Percentiles rank a stretch among this genome's conserved stretches.
phyloP scores from a whole-genome alignment of 2,888 invertebrate genomes.

The Oegoconia quadripuncta region DNA sequence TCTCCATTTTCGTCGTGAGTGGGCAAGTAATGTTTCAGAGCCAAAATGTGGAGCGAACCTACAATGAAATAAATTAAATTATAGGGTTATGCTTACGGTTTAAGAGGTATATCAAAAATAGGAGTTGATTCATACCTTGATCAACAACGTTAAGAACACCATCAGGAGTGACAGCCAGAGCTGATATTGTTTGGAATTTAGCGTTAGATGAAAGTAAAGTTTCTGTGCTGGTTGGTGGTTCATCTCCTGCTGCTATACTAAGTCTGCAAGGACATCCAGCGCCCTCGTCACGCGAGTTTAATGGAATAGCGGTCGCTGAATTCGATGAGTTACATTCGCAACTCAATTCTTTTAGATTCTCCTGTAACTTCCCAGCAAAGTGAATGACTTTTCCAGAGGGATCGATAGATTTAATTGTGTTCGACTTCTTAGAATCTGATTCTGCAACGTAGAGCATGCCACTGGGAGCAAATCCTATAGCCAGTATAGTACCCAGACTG shows the following conservation, averaged over 20 bases:
- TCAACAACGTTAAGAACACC: slow-evolving; percentile 98
- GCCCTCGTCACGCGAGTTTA: slow-evolving; percentile 56
- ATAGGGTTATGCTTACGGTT: background rate
- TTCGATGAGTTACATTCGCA: slow-evolving; percentile 80
- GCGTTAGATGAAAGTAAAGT: slow-evolving; percentile 94
- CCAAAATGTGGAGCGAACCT: slow-evolving; percentile 90
- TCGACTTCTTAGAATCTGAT: slow-evolving; percentile 91
- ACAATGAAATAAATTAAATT: background rate
- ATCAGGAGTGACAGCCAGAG: slow-evolving; percentile 95
- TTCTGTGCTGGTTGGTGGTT: slow-evolving; percentile 88
- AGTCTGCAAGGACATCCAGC: slow-evolving; percentile 71
- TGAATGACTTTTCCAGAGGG: slow-evolving; percentile 94
- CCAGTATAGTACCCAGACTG: slow-evolving; percentile 90
- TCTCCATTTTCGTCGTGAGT: slow-evolving; percentile 93
- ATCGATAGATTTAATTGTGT: slow-evolving; percentile 91
- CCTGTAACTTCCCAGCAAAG: slow-evolving; percentile 93
- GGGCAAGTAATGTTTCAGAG: slow-evolving; percentile 92
- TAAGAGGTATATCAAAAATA: no score
- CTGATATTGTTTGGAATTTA: slow-evolving; percentile 91
- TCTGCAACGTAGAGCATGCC: slow-evolving; percentile 96
- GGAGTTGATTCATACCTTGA: slow-evolving; percentile 83
- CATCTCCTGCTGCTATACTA: slow-evolving; percentile 78
- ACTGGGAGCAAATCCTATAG: slow-evolving; percentile 93
- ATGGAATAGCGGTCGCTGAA: slow-evolving; percentile 74
- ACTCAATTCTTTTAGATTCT: slow-evolving; percentile 74